These are phyloP conservation scores for Heliothis peltigera DNA, from an alignment of 2,888 invertebrate species.

Conservation along the genomic window DNA sequence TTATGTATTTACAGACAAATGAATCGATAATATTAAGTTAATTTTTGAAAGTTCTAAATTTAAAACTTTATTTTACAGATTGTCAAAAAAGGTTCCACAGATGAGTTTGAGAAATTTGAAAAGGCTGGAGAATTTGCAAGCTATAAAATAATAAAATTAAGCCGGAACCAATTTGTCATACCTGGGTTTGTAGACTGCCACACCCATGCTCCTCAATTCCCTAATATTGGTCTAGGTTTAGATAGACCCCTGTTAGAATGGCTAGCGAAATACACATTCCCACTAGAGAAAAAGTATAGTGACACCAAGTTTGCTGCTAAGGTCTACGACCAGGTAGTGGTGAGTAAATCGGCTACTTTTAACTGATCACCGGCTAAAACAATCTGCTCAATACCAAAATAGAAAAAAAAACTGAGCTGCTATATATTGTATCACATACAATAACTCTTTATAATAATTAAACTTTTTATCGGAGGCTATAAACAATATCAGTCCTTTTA, in stretches of 20 bases:
- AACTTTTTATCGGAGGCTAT: neutral
- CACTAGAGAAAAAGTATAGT: conserved; percentile 93
- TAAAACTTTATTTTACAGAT: conserved; percentile 69
- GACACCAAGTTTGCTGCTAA: conserved; percentile 92
- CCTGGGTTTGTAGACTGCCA: conserved; percentile 97
- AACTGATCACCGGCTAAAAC: no score
- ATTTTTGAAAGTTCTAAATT: neutral
- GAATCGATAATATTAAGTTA: neutral
- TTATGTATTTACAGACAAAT: no score
- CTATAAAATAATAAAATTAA: conserved; percentile 67
- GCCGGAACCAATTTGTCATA: conserved; percentile 92
- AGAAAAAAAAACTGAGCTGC: no score
- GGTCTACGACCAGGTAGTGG: conserved; percentile 95
- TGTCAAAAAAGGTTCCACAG: conserved; percentile 67
- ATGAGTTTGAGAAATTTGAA: conserved; percentile 67
- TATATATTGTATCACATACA: conserved; percentile 14
- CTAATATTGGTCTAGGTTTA: conserved; percentile 95
- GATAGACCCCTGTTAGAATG: conserved; percentile 95
- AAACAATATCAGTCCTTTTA: neutral
- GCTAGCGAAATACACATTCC: conserved; percentile 96
- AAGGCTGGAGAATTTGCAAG: conserved; percentile 62
- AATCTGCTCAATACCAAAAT: no score
- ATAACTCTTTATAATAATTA: neutral
- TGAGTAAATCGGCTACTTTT: conserved; percentile 85
- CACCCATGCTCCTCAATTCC: conserved; percentile 96